Conservation (phyloP, 1,140 invertebrate genomes). For the Achroia grisella region DNA sequence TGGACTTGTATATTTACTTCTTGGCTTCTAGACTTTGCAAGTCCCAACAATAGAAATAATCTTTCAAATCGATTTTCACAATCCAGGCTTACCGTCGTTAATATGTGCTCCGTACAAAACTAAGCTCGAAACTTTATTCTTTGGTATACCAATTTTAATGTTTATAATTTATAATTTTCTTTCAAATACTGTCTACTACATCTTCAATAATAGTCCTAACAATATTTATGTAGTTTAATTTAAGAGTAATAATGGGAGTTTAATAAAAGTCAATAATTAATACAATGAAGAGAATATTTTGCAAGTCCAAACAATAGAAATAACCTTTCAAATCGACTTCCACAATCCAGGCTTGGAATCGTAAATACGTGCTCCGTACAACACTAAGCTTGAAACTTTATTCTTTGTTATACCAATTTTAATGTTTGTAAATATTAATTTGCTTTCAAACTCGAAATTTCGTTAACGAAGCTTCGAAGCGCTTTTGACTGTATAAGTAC, state of each 20-base stretch:
- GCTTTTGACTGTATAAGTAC: too few relatives aligned
- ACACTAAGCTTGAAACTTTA: constrained; percentile 4
- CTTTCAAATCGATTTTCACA: neutral
- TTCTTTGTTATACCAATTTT: constrained; percentile 10
- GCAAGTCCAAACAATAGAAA: too few relatives aligned
- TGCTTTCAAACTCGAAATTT: constrained; percentile 9
- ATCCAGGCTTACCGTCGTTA: constrained; percentile 4
- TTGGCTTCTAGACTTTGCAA: too few relatives aligned
- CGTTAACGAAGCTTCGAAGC: neutral
- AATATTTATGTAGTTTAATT: too few relatives aligned
- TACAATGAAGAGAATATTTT: too few relatives aligned
- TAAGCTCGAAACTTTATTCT: constrained; percentile 5
- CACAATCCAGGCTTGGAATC: constrained; percentile 3
- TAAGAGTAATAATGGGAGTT: too few relatives aligned
- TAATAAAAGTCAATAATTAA: too few relatives aligned
- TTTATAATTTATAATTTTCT: constrained; percentile 17
- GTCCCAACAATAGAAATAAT: too few relatives aligned
- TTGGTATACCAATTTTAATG: constrained; percentile 11
- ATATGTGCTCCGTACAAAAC: constrained; percentile 1
- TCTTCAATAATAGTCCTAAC: too few relatives aligned
- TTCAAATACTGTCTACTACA: too few relatives aligned
- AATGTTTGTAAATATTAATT: constrained; percentile 19
- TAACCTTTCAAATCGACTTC: neutral
- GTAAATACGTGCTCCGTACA: constrained; percentile 5
- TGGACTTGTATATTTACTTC: too few relatives aligned